phyloP scores from a whole-genome alignment of 2,888 invertebrate genomes.

The Pasiphila rectangulata region DNA sequence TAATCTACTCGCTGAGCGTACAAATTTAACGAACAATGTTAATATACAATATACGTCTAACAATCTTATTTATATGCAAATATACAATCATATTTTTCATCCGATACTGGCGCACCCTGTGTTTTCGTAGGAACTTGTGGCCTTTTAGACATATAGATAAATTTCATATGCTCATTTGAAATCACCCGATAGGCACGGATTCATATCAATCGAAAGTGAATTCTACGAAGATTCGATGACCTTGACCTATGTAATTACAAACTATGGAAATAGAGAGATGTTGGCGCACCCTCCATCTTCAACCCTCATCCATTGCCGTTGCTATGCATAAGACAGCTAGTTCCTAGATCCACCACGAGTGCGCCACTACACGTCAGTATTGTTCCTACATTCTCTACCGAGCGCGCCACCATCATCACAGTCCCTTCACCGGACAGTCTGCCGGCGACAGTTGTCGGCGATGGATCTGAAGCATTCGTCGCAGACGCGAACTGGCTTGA shows the following conservation, averaged over 20 bases:
- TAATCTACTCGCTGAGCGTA: constrained; percentile 1
- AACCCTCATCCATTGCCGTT: too few species aligned
- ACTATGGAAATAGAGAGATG: constrained; percentile 2
- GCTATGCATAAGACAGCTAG: too few species aligned
- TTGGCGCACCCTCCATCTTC: too few species aligned
- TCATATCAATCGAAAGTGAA: too few species aligned
- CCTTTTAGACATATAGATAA: too few species aligned
- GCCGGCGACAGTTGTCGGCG: constrained; percentile 46
- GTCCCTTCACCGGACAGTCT: constrained; percentile 26
- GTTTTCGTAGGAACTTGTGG: not conserved
- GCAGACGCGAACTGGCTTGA: constrained; percentile 96
- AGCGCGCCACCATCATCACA: not conserved
- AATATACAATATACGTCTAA: not conserved
- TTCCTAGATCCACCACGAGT: too few species aligned
- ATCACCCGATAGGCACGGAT: too few species aligned
- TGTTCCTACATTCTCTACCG: too few species aligned
- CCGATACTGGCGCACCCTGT: not conserved
- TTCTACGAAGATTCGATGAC: too few species aligned
- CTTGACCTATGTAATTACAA: too few species aligned
- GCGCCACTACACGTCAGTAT: too few species aligned
- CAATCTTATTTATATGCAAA: constrained; percentile 2
- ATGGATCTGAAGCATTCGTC: constrained; percentile 86
- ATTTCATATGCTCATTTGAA: too few species aligned
- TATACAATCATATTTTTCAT: not conserved
- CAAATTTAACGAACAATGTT: constrained; percentile 19